Evolutionary conservation across 1,140 invertebrate genomes (phyloP).

Genomic region (Aphis gossypii): DNA sequence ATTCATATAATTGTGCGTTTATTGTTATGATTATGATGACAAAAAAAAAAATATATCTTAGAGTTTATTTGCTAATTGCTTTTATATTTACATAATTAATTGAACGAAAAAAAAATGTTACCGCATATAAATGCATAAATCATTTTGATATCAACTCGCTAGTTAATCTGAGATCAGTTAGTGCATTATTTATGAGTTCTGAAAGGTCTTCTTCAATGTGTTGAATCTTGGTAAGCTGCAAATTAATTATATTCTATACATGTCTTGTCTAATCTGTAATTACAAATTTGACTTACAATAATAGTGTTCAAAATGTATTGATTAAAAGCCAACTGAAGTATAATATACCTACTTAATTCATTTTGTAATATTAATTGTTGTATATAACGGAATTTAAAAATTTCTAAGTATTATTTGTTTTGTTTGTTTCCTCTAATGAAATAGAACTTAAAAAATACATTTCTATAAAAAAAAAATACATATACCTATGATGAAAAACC

Average conservation of each 20-base stretch:
- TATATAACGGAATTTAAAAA: too few species aligned
- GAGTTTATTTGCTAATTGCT: background rate
- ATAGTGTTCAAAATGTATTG: background rate
- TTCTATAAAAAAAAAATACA: background rate
- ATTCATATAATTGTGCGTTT: background rate
- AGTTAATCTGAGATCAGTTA: background rate
- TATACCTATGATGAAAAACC: background rate
- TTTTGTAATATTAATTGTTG: background rate
- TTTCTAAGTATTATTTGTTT: background rate
- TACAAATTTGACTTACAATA: background rate
- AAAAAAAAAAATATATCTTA: background rate
- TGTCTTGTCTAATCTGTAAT: background rate
- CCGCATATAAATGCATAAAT: background rate
- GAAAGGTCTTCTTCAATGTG: background rate
- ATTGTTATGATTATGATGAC: background rate
- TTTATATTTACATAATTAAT: background rate
- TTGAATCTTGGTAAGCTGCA: background rate
- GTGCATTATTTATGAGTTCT: conserved; percentile 24
- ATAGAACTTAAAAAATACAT: background rate
- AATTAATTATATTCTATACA: conserved; percentile 23
- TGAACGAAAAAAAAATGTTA: background rate
- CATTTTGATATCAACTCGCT: background rate
- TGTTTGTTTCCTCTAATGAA: background rate
- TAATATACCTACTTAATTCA: background rate
- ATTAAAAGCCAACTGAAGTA: background rate